phyloP scores from a whole-genome alignment of 2,888 invertebrate species.

The Polylopha cassiicola region DNA sequence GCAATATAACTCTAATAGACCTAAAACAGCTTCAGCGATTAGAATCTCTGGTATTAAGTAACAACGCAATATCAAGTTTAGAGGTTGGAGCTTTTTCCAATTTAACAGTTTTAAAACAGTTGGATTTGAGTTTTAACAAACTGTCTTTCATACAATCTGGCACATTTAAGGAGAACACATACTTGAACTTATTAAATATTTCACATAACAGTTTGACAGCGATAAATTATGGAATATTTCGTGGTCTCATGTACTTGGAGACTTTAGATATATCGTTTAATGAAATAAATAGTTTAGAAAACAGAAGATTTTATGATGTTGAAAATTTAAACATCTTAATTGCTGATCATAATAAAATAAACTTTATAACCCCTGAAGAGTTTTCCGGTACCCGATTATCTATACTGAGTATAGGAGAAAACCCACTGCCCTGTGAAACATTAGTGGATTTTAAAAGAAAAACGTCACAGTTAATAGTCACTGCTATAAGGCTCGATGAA shows the following conservation, averaged over 20 bases:
- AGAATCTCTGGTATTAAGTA: conserved; percentile 34
- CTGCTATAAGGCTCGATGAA: conserved; percentile 37
- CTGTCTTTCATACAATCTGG: conserved; percentile 50
- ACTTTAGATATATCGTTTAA: conserved; percentile 54
- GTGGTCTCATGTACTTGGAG: conserved; percentile 39
- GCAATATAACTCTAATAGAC: conserved; percentile 35
- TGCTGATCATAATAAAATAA: conserved; percentile 51
- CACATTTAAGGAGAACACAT: conserved; percentile 43
- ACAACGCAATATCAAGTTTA: conserved; percentile 40
- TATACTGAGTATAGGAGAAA: conserved; percentile 53
- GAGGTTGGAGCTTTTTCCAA: conserved; percentile 38
- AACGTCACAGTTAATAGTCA: conserved; percentile 32
- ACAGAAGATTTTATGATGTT: conserved; percentile 48
- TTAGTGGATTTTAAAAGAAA: conserved; percentile 38
- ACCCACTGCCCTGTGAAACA: conserved; percentile 50
- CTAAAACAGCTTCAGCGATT: conserved; percentile 35
- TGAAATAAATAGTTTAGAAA: conserved; percentile 41
- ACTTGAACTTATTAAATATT: conserved; percentile 41
- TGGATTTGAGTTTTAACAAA: conserved; percentile 53
- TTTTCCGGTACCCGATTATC: conserved; percentile 38
- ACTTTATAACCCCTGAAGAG: conserved; percentile 37
- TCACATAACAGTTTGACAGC: conserved; percentile 47
- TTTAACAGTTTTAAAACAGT: conserved; percentile 29
- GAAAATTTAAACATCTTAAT: conserved; percentile 39
- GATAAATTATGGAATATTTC: conserved; percentile 50